Evolutionary conservation across 2,113 vertebrate species (phyloP).

Genomic region (Microtus ochrogaster): DNA sequence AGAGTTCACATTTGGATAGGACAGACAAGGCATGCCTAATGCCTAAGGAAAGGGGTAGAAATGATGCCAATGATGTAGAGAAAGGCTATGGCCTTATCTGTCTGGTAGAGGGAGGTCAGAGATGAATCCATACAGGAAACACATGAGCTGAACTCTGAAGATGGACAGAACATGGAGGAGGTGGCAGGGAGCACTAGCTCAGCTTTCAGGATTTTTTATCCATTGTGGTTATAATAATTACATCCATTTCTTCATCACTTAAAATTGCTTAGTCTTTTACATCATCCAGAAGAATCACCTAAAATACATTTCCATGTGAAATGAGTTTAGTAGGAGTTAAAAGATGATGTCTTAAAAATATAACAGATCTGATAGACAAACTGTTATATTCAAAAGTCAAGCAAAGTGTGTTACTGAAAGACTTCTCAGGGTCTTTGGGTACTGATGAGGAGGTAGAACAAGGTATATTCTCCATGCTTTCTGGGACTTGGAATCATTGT

Average conservation of each 20-base stretch:
- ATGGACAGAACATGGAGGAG: neutral
- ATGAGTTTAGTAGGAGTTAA: neutral
- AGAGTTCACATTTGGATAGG: neutral
- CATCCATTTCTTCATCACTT: neutral
- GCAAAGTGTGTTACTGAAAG: neutral
- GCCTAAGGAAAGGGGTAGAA: neutral
- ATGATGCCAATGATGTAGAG: neutral
- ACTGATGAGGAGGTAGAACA: neutral
- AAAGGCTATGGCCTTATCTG: rapidly evolving
- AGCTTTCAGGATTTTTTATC: neutral
- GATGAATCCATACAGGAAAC: neutral
- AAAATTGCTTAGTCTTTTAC: neutral
- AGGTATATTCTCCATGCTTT: no score
- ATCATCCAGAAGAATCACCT: neutral
- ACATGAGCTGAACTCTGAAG: neutral
- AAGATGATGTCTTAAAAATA: neutral
- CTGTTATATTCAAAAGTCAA: neutral
- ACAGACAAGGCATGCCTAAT: neutral
- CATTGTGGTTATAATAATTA: neutral
- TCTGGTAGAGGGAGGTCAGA: neutral
- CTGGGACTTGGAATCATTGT: neutral
- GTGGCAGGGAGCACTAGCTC: no score
- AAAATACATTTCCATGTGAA: neutral
- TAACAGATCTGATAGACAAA: neutral
- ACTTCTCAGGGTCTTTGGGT: neutral